A percentile compares a stretch with the other conserved stretches of the same genome.
Evolutionary conservation across 2,113 vertebrate genomes (phyloP).

Genomic region (Arvicanthis niloticus): DNA sequence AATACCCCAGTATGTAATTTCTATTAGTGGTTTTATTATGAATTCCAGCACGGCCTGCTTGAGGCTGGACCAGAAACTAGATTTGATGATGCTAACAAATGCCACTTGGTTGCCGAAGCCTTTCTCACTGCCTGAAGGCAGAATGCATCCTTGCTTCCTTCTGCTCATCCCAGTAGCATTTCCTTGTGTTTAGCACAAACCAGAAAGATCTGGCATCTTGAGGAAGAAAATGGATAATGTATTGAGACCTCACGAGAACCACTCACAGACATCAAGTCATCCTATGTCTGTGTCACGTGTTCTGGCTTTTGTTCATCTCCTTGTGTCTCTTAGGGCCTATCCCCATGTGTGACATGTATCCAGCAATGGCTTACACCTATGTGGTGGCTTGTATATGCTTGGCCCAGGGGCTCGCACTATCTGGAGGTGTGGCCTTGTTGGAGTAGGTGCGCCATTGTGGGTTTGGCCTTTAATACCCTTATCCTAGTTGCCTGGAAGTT

Average conservation of each 20-base stretch:
- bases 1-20: conserved; percentile 78
- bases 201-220: neutral
- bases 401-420: too few relatives aligned
- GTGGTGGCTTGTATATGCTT: too few relatives aligned
- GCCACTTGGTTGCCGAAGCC: conserved; percentile 41
- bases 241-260: neutral
- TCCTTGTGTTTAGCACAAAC: neutral
- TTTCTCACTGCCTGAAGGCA: conserved; percentile 51
- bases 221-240: neutral
- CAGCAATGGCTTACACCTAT: neutral
- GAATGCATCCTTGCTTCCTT: neutral
- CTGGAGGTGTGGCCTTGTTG: too few relatives aligned
- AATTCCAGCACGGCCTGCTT: conserved; percentile 61
- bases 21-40: conserved; percentile 79
- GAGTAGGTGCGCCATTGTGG: too few relatives aligned
- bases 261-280: conserved; percentile 28
- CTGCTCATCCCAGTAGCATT: neutral
- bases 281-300: neutral
- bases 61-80: conserved; percentile 61
- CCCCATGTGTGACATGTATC: neutral
- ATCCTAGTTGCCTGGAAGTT: too few relatives aligned
- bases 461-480: too few relatives aligned
- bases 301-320: neutral
- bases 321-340: neutral
- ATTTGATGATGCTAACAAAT: conserved; percentile 71